A percentile compares a stretch with the other conserved stretches of the same genome.
Evolutionary conservation across 2,888 invertebrate species (phyloP).

Genomic region (Caradrina kadenii): DNA sequence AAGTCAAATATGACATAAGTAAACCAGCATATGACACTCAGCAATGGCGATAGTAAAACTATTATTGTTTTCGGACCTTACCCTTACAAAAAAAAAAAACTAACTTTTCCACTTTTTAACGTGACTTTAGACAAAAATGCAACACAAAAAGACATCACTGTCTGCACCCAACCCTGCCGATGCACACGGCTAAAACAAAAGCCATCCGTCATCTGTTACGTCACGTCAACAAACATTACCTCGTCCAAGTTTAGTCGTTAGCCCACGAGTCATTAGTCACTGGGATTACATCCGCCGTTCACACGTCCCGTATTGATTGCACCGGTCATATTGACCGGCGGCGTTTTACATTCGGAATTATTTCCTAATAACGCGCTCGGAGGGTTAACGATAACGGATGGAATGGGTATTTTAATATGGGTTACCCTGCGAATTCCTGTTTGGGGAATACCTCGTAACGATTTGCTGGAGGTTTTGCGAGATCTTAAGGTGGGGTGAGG

Average conservation of each 20-base stretch:
- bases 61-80: too few relatives aligned
- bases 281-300: constrained; percentile 71
- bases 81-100: too few relatives aligned
- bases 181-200: constrained; percentile 63
- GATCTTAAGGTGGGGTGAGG: constrained; percentile 21
- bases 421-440: constrained; percentile 62
- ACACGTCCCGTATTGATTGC: constrained; percentile 73
- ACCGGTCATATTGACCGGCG: constrained; percentile 63
- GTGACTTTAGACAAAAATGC: not conserved
- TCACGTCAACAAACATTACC: constrained; percentile 71
- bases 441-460: constrained; percentile 59
- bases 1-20: too few relatives aligned
- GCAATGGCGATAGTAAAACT: too few relatives aligned
- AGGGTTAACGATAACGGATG: constrained; percentile 63
- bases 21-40: too few relatives aligned
- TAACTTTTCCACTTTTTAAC: too few relatives aligned
- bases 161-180: constrained; percentile 46
- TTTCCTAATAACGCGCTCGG: constrained; percentile 65
- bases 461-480: constrained; percentile 45
- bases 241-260: constrained; percentile 72
- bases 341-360: constrained; percentile 66
- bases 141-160: not conserved
- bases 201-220: constrained; percentile 69
- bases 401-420: constrained; percentile 66
- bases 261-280: constrained; percentile 70